A percentile compares a stretch with the other conserved stretches of the same genome.
These are phyloP conservation scores for Gadus chalcogrammus DNA, from an alignment of 2,113 vertebrate species.

Conservation along the genomic window DNA sequence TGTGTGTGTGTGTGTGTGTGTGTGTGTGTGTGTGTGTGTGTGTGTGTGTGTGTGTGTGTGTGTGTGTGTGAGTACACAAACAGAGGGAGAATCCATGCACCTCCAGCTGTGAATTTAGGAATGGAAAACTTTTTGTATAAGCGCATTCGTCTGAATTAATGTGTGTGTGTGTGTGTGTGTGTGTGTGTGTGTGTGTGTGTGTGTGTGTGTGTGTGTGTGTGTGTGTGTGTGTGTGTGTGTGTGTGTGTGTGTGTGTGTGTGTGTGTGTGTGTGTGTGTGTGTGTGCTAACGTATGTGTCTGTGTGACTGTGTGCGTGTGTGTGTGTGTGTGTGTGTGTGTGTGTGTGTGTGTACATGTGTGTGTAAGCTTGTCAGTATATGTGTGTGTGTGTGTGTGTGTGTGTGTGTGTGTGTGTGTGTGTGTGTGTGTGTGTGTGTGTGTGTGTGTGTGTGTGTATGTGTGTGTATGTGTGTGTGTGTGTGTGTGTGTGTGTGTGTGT, in stretches of 20 bases:
- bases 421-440: no score
- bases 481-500: not conserved
- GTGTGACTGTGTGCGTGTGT: conserved; percentile 23
- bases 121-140: conserved; percentile 30
- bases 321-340: no score
- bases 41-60: conserved; percentile 8
- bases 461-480: not conserved
- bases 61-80: not conserved
- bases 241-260: no score
- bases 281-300: conserved; percentile 20
- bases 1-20: not conserved
- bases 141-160: conserved; percentile 40
- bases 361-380: not conserved
- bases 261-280: conserved; percentile 10
- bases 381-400: not conserved
- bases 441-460: no score
- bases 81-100: conserved; percentile 34
- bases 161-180: not conserved
- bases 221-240: conserved; percentile 17
- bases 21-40: conserved; percentile 9
- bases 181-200: not conserved
- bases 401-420: no score
- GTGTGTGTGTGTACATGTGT: no score
- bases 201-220: conserved; percentile 4
- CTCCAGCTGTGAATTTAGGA: conserved; percentile 62